Percentiles rank a stretch among this genome's conserved stretches.
Conservation (phyloP, 2,113 vertebrate genomes). For the Coracopsis vasa region DNA sequence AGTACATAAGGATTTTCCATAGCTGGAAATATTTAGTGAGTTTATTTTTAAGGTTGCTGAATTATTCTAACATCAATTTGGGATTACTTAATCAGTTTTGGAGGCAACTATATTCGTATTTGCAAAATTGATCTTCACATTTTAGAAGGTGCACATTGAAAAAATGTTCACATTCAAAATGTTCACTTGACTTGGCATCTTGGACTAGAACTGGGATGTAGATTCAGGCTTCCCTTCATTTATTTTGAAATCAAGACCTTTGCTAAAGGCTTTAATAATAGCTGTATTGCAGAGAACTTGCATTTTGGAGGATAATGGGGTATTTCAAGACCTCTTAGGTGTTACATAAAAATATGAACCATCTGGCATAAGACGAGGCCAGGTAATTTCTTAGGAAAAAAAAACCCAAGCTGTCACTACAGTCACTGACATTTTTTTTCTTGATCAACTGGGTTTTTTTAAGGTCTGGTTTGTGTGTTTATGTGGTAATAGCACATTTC, state of each 20-base stretch:
- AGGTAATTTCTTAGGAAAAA: background rate
- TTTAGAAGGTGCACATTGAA: background rate
- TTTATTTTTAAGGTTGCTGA: background rate
- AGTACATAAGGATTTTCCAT: background rate
- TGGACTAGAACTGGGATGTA: background rate
- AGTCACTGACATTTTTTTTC: background rate
- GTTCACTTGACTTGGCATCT: background rate
- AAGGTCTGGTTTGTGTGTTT: background rate
- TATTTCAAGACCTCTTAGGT: background rate
- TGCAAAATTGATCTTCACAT: background rate
- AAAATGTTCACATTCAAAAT: background rate
- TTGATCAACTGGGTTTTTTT: background rate
- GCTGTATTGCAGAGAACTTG: background rate
- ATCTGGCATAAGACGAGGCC: background rate
- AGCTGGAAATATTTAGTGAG: background rate
- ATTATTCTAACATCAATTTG: background rate
- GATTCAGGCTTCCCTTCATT: background rate
- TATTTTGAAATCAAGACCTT: background rate
- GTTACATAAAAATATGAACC: background rate
- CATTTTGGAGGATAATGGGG: background rate
- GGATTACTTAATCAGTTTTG: background rate
- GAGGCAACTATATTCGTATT: background rate
- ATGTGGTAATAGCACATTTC: background rate
- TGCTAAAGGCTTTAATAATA: background rate
- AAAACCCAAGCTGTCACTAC: background rate